Base-by-base conservation (phyloP, 2,113 vertebrate species). In the Rissa tridactyla region DNA sequence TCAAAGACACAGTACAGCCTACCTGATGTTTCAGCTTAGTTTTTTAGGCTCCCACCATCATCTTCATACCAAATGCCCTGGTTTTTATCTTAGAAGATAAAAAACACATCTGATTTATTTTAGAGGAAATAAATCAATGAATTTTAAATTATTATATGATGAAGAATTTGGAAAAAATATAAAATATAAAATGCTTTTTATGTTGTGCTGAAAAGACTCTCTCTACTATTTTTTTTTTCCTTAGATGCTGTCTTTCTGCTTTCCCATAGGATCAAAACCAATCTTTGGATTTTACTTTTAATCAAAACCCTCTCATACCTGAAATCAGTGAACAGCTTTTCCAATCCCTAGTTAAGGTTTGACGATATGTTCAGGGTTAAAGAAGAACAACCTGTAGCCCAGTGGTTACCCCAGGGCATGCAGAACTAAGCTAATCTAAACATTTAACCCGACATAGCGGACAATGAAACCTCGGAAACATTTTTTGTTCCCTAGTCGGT, bases 381-480 rank as follows among this genome's bases (percentile, higher is more conserved):
- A 47, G 15, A 17, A 21, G 11, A 62, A 20, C 26, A 36, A 68
- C 14, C 65, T 20, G 40, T 36, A 71, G 44, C 15, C 12, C 20
- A 11, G 14, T 19, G 17, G 49, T 51, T 14, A 4, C 23, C 30
- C 20, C 58, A 47, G 46, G 25, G 42, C 18, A 5, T 61, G 47
- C 38, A 93, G 83, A 71, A 46, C 47, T 30, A 11, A 82, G 21
- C 9, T 22, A 15, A n/a, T 29, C 22, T 13, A 21, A 58, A 44
- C 29, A 27, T 51, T 85, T 80, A 42, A 38, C 13, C 23, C 23
- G 13, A 49, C 7, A 1, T 4, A 23, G 34, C 1, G 1, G 25
- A 3, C 79, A 16, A 1, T 4, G 66, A 49, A 66, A n/a, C 0
- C 2, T 36, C 20, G 44, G 40, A 26, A 46, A 34, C 0, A 4